A percentile compares a stretch with the other conserved stretches of the same genome.
These are phyloP conservation scores for Eupithecia pulchellata DNA, from an alignment of 2,888 invertebrate species.

Conservation along the genomic window DNA sequence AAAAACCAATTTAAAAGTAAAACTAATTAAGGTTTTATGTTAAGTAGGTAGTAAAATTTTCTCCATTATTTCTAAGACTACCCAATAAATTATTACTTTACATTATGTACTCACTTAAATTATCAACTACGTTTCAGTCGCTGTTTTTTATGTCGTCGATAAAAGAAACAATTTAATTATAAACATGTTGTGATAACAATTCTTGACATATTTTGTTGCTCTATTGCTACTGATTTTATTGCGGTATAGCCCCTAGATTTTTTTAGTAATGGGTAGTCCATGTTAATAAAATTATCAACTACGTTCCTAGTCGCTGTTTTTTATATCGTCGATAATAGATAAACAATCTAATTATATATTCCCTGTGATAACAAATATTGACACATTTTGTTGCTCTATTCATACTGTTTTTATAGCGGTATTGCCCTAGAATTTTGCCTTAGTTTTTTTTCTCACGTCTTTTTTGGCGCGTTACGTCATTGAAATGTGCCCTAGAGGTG, in stretches of 20 bases:
- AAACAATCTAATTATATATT: not conserved
- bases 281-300: not conserved
- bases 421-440: not conserved
- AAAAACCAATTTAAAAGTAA: no score
- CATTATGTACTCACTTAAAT: not conserved
- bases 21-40: no score
- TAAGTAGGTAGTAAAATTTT: no score
- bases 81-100: no score
- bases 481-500: not conserved
- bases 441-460: not conserved
- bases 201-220: not conserved
- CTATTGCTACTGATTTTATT: not conserved
- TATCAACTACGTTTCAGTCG: not conserved
- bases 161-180: not conserved
- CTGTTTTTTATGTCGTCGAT: not conserved
- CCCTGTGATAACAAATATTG: conserved; percentile 4
- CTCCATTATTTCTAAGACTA: not conserved
- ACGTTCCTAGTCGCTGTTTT: not conserved
- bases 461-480: no score
- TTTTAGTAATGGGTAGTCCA: no score
- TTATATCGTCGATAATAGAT: not conserved
- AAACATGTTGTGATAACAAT: conserved; percentile 1
- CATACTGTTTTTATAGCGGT: not conserved
- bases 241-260: not conserved
- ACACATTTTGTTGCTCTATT: not conserved